These are phyloP conservation scores for Stenodema calcarata DNA, from an alignment of 2,888 invertebrate genomes.

Conservation along the genomic window DNA sequence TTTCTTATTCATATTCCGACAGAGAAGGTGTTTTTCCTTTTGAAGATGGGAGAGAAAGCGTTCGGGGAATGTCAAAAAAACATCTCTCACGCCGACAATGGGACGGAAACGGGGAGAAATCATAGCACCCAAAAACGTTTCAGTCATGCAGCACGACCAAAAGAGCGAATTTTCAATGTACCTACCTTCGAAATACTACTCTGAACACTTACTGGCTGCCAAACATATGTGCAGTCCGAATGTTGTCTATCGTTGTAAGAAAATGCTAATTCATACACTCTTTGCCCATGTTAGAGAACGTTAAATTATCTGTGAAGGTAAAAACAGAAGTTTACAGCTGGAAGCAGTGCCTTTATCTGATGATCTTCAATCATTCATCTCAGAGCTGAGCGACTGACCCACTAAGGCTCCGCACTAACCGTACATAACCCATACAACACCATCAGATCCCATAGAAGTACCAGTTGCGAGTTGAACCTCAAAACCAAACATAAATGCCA, in stretches of 20 bases:
- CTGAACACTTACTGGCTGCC: too few species aligned
- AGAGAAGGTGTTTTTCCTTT: neutral
- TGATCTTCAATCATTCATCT: too few species aligned
- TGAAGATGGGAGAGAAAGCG: neutral
- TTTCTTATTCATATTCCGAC: conserved; percentile 37
- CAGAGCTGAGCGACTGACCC: too few species aligned
- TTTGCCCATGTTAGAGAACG: too few species aligned
- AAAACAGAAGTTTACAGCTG: too few species aligned
- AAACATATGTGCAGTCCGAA: too few species aligned
- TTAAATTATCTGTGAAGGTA: too few species aligned
- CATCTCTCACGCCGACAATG: neutral
- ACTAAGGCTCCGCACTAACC: neutral
- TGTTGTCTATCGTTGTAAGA: too few species aligned
- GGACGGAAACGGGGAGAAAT: conserved; percentile 4
- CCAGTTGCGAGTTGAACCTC: neutral
- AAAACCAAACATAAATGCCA: neutral
- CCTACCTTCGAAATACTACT: too few species aligned
- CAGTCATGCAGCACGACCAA: neutral
- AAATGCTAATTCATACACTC: too few species aligned
- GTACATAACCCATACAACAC: neutral
- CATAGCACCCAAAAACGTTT: neutral
- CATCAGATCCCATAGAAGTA: neutral
- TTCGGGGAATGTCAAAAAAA: neutral
- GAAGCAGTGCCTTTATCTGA: too few species aligned
- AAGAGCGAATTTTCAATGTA: neutral